Percentiles rank a stretch among this genome's conserved stretches.
Evolutionary conservation across 92 coral and sea anemone genomes (phyloP).

Genomic region (Micromussa lordhowensis): DNA sequence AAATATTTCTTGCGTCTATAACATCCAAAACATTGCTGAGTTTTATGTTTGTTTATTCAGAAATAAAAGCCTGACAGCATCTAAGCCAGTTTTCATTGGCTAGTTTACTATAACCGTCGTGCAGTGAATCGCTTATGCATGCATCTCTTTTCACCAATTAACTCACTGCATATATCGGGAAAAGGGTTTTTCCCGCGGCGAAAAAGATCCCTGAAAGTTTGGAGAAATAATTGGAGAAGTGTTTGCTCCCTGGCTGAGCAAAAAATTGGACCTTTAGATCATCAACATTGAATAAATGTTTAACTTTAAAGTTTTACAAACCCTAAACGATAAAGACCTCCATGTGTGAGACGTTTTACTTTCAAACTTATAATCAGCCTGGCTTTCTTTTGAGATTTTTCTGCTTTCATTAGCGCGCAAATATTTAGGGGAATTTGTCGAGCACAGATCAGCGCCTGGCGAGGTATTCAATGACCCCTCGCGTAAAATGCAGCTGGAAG

Average conservation of each 20-base stretch:
- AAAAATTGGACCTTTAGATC: conserved; percentile 12
- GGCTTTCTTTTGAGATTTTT: too few relatives aligned
- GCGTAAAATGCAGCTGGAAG: too few relatives aligned
- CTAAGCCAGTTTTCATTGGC: background rate
- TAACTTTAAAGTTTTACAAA: background rate
- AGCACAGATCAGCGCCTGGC: too few relatives aligned
- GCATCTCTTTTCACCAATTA: background rate
- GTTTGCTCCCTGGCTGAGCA: conserved; percentile 11
- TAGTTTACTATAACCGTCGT: background rate
- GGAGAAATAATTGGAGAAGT: conserved; percentile 9
- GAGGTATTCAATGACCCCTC: too few relatives aligned
- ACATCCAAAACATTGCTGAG: background rate
- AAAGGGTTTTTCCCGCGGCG: conserved; percentile 9
- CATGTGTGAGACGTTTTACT: too few relatives aligned
- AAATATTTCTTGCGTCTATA: background rate
- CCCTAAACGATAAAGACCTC: too few relatives aligned
- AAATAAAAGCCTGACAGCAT: background rate
- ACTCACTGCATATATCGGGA: background rate
- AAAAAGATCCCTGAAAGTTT: background rate
- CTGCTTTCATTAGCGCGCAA: too few relatives aligned
- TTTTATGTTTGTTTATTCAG: background rate
- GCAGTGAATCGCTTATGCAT: background rate
- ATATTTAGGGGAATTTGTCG: too few relatives aligned
- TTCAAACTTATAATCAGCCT: too few relatives aligned
- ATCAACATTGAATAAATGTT: conserved; percentile 5